Base-by-base conservation (phyloP, 2,888 invertebrate genomes). In the Stenurella melanura region DNA sequence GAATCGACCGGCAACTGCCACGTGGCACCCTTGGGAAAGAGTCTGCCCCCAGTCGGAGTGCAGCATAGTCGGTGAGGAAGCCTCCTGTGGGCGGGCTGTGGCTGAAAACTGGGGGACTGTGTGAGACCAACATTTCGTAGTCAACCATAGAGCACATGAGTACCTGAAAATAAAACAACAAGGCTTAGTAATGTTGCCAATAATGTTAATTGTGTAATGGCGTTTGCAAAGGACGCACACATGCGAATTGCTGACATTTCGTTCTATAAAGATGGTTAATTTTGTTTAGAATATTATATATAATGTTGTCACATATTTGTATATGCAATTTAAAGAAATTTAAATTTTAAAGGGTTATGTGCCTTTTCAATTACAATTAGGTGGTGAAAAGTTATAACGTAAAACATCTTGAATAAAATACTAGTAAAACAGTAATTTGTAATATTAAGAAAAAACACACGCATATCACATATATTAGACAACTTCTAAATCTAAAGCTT, bases 61-160 rank as follows among this genome's bases (percentile, higher is more conserved):
- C 82, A 17, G 84, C 80, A 73, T 83, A 93, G 86, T 93, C 93
- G 70, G 92, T 88, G 50, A 93, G 89, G 75, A 85, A 83, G 87
- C 93, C 93, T 80, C 92, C 92, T 77, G 92, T 92, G 54, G 94
- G 94, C 6, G 94, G 94, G 87, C 94, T 94, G 90, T 92, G 93
- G 78, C 93, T 93, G 90, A 94, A 94, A 83, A 92, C 91, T 76
- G 93, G 92, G 69, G 94, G 95, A 87, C 93, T 91, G 87, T 93
- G 93, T 82, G 94, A 93, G 78, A 94, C 92, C 86, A 94, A 91
- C 90, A 94, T 91, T 82, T 89, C 89, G 87, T 87, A 89, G 75
- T 89, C 87, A 77, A 86, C 84, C 81, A 86, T 86, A 67, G 87
- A 87, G 82, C 86, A 87, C 87, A 87, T 87, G 80, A 80, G 85